These are phyloP conservation scores for Myodes glareolus DNA, from an alignment of 2,113 vertebrate genomes.

Conservation along the genomic window DNA sequence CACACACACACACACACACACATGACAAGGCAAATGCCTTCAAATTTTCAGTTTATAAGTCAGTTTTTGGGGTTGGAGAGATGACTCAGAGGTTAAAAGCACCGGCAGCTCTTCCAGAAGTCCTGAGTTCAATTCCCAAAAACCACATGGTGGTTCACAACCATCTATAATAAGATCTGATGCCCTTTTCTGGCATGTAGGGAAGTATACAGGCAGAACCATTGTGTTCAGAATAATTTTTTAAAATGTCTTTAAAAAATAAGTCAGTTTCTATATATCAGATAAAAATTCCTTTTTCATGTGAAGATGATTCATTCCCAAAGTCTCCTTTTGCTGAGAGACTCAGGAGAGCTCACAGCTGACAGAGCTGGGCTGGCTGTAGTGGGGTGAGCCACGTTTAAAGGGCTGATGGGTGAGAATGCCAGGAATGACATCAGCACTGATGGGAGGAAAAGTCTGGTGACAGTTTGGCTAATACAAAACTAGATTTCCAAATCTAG, in stretches of 20 bases:
- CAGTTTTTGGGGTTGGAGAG: neutral
- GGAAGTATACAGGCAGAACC: neutral
- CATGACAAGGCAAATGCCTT: constrained; percentile 40
- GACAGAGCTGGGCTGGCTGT: neutral
- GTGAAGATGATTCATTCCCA: neutral
- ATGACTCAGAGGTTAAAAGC: neutral
- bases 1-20: neutral
- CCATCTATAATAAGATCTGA: neutral
- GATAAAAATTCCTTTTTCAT: neutral
- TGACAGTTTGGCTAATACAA: neutral
- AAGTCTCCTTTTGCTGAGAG: constrained; percentile 10
- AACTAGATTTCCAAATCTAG: neutral
- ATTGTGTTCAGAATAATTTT: neutral
- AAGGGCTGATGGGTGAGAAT: constrained; percentile 20
- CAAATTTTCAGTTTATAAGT: constrained; percentile 55
- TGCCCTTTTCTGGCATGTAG: neutral
- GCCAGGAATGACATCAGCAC: neutral
- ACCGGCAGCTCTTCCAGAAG: neutral
- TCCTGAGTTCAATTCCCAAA: neutral
- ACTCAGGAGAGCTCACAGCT: constrained; percentile 30
- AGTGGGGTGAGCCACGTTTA: neutral
- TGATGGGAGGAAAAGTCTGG: neutral
- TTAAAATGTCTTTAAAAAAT: neutral
- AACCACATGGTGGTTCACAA: neutral
- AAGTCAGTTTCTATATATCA: constrained; percentile 43